phyloP scores from a whole-genome alignment of 1,140 invertebrate genomes.

The Drosophila novamexicana region DNA sequence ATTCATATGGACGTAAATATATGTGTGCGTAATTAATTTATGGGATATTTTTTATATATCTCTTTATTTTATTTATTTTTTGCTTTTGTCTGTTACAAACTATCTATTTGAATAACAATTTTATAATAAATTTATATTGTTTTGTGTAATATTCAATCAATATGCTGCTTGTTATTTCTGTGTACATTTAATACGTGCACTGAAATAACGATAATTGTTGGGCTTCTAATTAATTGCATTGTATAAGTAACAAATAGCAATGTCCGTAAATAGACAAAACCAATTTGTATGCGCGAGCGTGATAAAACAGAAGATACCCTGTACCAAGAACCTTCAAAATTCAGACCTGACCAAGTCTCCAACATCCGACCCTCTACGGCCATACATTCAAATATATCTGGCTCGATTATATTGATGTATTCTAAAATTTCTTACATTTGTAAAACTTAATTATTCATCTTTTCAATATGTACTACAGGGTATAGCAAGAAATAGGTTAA shows the following conservation, averaged over 20 bases:
- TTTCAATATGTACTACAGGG: too few species aligned
- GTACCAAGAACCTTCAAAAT: background rate
- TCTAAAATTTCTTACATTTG: too few species aligned
- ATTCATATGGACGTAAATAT: background rate
- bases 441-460: too few species aligned
- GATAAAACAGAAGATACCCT: background rate
- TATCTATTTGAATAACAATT: background rate
- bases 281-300: background rate
- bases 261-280: background rate
- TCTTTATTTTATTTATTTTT: background rate
- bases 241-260: slow-evolving; percentile 28
- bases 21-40: background rate
- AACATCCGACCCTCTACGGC: too few species aligned
- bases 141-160: background rate
- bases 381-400: too few species aligned
- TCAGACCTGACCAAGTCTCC: too few species aligned
- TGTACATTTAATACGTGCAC: slow-evolving; percentile 10
- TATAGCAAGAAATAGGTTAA: too few species aligned
- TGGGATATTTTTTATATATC: too few species aligned
- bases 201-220: slow-evolving; percentile 24
- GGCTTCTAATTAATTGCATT: slow-evolving; percentile 69
- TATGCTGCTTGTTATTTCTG: background rate
- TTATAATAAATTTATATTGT: background rate
- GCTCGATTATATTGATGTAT: too few species aligned
- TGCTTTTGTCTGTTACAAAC: too few species aligned